phyloP scores from a whole-genome alignment of 2,797 vertebrate species.

The Vireo griseus region DNA sequence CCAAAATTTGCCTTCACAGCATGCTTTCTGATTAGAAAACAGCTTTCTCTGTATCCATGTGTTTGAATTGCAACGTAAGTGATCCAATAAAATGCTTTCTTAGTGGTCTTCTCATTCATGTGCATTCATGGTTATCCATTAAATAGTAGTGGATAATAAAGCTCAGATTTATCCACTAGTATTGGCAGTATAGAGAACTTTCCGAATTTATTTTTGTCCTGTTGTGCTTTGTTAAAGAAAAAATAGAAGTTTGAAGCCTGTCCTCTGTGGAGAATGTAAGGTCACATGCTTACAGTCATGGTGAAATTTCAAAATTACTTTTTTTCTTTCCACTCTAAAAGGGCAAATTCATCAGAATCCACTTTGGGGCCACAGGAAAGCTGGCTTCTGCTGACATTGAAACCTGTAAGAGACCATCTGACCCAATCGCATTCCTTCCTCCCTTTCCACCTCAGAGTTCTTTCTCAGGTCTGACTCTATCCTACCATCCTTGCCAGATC shows the following conservation, averaged over 20 bases:
- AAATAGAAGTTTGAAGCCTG: neutral
- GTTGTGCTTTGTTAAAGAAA: neutral
- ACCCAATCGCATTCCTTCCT: neutral
- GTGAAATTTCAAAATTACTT: neutral
- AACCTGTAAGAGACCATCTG: conserved; percentile 80
- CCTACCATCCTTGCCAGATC: conserved; percentile 63
- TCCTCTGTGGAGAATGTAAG: neutral
- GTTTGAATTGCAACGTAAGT: neutral
- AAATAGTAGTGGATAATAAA: neutral
- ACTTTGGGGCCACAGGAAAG: conserved; percentile 86
- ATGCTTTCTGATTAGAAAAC: neutral
- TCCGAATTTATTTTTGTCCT: neutral
- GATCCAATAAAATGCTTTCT: neutral
- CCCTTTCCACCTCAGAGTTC: neutral
- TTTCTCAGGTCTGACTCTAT: neutral
- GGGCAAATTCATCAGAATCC: conserved; percentile 94
- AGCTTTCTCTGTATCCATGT: neutral
- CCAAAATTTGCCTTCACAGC: neutral
- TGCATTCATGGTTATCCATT: neutral
- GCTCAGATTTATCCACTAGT: neutral
- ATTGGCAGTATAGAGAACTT: neutral
- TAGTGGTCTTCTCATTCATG: neutral
- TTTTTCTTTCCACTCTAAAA: neutral
- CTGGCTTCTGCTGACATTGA: conserved; percentile 91
- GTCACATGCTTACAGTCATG: neutral